phyloP scores from a whole-genome alignment of 2,888 invertebrate genomes.

The Allacma fusca region DNA sequence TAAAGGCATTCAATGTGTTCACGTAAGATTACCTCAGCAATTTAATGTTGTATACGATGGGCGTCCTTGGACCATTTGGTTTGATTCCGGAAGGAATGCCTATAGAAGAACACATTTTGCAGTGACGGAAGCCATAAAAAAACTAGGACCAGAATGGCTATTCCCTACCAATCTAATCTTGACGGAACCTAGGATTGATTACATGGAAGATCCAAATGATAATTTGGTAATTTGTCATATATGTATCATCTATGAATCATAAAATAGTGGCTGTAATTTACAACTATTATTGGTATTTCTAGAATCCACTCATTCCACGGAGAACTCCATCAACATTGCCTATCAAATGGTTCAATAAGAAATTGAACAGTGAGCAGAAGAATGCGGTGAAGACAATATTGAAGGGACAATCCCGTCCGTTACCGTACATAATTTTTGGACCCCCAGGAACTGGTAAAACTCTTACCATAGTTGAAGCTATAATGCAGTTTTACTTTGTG shows the following conservation, averaged over 20 bases:
- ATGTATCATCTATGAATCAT: too few relatives aligned
- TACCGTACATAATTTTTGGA: conserved; percentile 83
- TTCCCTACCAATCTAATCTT: conserved; percentile 72
- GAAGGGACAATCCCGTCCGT: conserved; percentile 78
- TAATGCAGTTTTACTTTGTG: conserved; percentile 78
- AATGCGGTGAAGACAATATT: conserved; percentile 80
- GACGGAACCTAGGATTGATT: conserved; percentile 68
- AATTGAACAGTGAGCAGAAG: conserved; percentile 80
- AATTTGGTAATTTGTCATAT: too few relatives aligned
- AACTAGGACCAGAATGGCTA: conserved; percentile 74
- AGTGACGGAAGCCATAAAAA: conserved; percentile 70
- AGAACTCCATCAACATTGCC: too few relatives aligned
- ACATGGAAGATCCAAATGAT: conserved; percentile 52
- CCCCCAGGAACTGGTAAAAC: conserved; percentile 92
- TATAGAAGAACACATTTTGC: conserved; percentile 80
- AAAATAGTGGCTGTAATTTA: too few relatives aligned
- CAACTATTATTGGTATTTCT: too few relatives aligned
- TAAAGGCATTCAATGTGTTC: too few relatives aligned
- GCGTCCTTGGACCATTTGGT: conserved; percentile 80
- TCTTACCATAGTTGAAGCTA: conserved; percentile 82
- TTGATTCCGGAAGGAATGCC: conserved; percentile 72
- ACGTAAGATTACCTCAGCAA: too few relatives aligned
- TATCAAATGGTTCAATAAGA: conserved; percentile 75
- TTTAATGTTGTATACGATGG: too few relatives aligned
- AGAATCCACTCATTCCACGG: too few relatives aligned